phyloP scores from a whole-genome alignment of 1,140 invertebrate genomes.

The Lerema accius region DNA sequence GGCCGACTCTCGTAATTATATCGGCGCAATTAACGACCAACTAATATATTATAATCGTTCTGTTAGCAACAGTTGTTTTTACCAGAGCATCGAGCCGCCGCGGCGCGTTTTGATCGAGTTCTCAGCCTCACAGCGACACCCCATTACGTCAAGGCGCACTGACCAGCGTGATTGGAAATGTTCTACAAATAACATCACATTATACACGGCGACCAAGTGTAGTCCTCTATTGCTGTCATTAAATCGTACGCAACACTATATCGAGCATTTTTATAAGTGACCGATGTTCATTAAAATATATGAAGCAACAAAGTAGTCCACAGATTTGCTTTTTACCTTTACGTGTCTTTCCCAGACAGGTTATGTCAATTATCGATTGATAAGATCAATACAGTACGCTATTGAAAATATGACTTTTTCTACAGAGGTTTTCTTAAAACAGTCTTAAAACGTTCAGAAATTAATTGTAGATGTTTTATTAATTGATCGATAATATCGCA shows the following conservation, averaged over 20 bases:
- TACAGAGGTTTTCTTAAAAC: too few species aligned
- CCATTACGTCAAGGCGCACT: constrained; percentile 47
- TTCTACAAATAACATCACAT: constrained; percentile 35
- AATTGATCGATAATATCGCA: too few species aligned
- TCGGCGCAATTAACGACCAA: constrained; percentile 76
- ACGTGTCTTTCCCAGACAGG: not conserved
- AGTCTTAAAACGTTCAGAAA: too few species aligned
- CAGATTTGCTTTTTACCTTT: not conserved
- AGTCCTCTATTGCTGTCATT: constrained; percentile 2
- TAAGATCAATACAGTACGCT: too few species aligned
- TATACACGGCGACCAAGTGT: too few species aligned
- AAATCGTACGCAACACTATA: not conserved
- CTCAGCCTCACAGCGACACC: constrained; percentile 59
- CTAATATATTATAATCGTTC: constrained; percentile 82
- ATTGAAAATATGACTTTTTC: too few species aligned
- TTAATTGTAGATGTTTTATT: too few species aligned
- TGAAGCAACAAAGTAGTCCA: not conserved
- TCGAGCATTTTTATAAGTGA: not conserved
- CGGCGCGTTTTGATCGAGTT: constrained; percentile 57
- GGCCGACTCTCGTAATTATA: constrained; percentile 75
- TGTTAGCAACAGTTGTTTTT: constrained; percentile 75
- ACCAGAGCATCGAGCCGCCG: constrained; percentile 63
- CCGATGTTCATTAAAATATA: not conserved
- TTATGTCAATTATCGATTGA: not conserved
- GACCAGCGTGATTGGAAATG: constrained; percentile 42